Conservation (phyloP, 2,888 invertebrate genomes). For the Spilarctia lutea region DNA sequence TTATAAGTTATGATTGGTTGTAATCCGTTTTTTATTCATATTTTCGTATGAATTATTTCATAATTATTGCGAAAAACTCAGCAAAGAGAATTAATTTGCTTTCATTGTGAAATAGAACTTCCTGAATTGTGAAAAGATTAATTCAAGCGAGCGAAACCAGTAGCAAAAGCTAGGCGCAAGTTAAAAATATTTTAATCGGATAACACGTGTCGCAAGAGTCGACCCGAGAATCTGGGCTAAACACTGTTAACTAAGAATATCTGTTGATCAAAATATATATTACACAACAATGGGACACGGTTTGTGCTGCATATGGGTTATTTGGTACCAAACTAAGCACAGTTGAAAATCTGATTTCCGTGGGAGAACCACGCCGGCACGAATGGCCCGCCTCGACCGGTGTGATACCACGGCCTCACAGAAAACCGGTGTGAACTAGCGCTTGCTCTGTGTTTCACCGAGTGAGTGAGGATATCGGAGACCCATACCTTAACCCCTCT, state of each 20-base stretch:
- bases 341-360: background rate
- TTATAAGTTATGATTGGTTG: too few relatives aligned
- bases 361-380: too few relatives aligned
- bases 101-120: background rate
- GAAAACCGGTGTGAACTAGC: too few relatives aligned
- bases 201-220: conserved; percentile 10
- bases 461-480: too few relatives aligned
- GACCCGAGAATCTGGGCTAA: conserved; percentile 14
- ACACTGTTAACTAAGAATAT: conserved; percentile 4
- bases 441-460: too few relatives aligned
- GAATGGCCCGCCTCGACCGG: too few relatives aligned
- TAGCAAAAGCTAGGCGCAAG: background rate
- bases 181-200: conserved; percentile 14
- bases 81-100: too few relatives aligned
- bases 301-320: background rate
- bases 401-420: too few relatives aligned
- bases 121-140: background rate
- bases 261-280: conserved; percentile 7
- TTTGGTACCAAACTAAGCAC: background rate
- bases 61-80: too few relatives aligned
- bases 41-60: too few relatives aligned
- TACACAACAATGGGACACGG: conserved; percentile 1
- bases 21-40: too few relatives aligned
- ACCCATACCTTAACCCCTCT: too few relatives aligned
- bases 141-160: background rate